Evolutionary conservation across 2,888 invertebrate species (phyloP), one percentile per base, ranked within the genome.

Genomic region (Halictus ligatus): DNA sequence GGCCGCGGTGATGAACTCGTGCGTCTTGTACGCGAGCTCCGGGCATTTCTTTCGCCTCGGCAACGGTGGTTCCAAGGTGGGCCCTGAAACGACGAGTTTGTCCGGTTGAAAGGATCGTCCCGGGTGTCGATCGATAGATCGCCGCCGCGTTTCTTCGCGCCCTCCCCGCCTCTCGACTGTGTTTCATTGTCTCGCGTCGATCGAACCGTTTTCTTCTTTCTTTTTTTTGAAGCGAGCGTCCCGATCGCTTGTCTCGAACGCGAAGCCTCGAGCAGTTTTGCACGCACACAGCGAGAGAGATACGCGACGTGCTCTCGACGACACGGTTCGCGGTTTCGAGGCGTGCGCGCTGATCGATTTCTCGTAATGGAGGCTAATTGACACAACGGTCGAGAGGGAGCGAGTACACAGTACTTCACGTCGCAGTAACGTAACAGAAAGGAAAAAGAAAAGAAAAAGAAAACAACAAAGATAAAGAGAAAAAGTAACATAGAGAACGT

Each of bases 11-110:
- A 98, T 97, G 93, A 98, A 97, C 95, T 98, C 98, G 96, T 98
- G 98, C 94, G 98, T 97, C 95, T 97, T 97, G 96, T 98, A 98
- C 93, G 98, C 98, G 94, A 98, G 96, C 92, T 98, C 98, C 75
- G 98, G 98, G 95, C 98, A 98, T 96, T 98, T 98, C 96, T 98
- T 98, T 95, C 98, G 97, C 91, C 98, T 97, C 89, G 98, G 98
- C 96, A 98, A 96, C 88, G 98, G 97, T 91, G 98, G 98, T 95
- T 98, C 98, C 96, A 97, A 96, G 83, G 96, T 96, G 90, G 96
- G 94, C 87, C 95, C 95, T 95, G 94, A 78, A 94, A 94, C 87
- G 84, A 85, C 89, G 60, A 79, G 79, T 7, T 67, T 64, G 3
- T 1, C 29, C n/a, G 54, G 1, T 84, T 78, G 40, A 64, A 75